Evolutionary conservation across 2,888 invertebrate species (phyloP), one percentile per base, ranked within the genome.

Genomic region (Mesopsocus fuscifrons): DNA sequence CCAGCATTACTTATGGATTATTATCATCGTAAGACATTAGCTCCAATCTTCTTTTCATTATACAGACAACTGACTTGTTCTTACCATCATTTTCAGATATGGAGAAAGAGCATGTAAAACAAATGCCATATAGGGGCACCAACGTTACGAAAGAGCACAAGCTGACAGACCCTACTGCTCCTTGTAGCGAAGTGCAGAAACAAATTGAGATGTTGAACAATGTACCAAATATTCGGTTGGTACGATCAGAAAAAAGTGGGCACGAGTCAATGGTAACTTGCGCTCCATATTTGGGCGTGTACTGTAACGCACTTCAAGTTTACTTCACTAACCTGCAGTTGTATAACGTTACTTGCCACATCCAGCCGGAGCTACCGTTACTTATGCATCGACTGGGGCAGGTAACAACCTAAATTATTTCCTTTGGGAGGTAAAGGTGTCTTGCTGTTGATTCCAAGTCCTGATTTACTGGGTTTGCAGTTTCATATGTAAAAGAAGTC

Each of bases 101-200:
- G 8, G 38, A 17, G 3, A 6, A 5, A 13, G 38, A 20, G 8
- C 17, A 17, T 17, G 16, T 17, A 4, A 38, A 38, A 20, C 38
- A 38, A 11, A 38, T 18, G 20, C 38, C 38, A 13, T 38, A 38
- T 11, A 20, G 17, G 20, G 38, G 38, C 4, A 38, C 38, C 4
- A 38, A 38, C 18, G 38, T 38, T 16, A 38, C 17, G 3, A 15
- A 5, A 20, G 38, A 38, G n/a, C 20, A 5, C 21, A 15, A 20
- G 38, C 38, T 38, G 6, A 17, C n/a, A 5, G 38, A 38, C 20
- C 21, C 13, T 11, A 20, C 18, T 21, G 20, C 17, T 5, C 20
- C 17, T 18, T 20, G 21, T 38, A 13, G 13, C 4, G 3, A 5
- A n/a, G 21, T 38, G 9, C 38, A 11, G 6, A 6, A 20, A 20